Evolutionary conservation across 1,140 invertebrate species (phyloP).

Genomic region (Ganaspis sp.): DNA sequence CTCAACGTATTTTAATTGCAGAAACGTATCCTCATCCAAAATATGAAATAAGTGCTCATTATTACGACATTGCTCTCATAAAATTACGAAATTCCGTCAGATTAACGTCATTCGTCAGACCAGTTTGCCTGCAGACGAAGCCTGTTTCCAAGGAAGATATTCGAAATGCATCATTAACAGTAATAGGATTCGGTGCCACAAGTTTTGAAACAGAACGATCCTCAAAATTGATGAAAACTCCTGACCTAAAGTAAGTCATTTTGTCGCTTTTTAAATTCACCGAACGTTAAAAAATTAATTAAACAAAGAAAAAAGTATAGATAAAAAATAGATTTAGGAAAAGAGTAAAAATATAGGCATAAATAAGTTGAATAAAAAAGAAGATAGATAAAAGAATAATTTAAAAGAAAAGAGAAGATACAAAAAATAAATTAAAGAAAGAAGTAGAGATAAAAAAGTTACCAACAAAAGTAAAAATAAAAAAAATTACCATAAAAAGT

Average conservation of each 20-base stretch:
- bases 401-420: too few relatives aligned
- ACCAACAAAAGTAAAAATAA: too few relatives aligned
- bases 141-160: conserved; percentile 54
- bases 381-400: too few relatives aligned
- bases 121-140: conserved; percentile 72
- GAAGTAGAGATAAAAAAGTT: too few relatives aligned
- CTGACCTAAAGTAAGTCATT: conserved; percentile 57
- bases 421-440: too few relatives aligned
- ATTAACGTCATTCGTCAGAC: conserved; percentile 63
- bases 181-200: conserved; percentile 68
- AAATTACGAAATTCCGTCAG: conserved; percentile 64
- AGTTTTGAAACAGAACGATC: conserved; percentile 46
- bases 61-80: conserved; percentile 77
- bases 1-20: conserved; percentile 61
- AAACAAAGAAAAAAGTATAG: too few relatives aligned
- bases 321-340: too few relatives aligned
- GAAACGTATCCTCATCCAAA: conserved; percentile 68
- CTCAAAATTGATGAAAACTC: conserved; percentile 59
- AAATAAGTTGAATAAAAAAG: too few relatives aligned
- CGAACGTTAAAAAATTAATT: too few relatives aligned
- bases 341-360: too few relatives aligned
- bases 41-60: conserved; percentile 68
- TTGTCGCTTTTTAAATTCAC: too few relatives aligned
- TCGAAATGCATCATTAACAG: conserved; percentile 55
- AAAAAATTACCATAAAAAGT: too few relatives aligned